Percentiles rank a stretch among this genome's conserved stretches.
Conservation (phyloP, 2,113 vertebrate genomes). For the Marmota monax region DNA sequence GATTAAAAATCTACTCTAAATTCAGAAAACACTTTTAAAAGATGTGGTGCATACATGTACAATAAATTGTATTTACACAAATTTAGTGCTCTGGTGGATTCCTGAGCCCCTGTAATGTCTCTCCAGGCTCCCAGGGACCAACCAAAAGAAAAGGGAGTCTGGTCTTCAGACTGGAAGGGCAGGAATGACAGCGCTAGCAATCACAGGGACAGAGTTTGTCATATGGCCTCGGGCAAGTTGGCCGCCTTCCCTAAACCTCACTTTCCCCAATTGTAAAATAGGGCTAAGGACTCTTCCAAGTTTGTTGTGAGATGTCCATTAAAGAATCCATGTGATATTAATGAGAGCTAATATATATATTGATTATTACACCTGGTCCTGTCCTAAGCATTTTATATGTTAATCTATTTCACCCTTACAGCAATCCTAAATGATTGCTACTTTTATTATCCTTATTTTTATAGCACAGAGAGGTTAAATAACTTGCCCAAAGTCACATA, state of each 20-base stretch:
- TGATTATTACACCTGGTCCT: neutral
- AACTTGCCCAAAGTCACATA: neutral
- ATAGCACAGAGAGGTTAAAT: neutral
- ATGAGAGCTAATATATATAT: neutral
- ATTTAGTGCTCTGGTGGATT: neutral
- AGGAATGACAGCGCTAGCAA: neutral
- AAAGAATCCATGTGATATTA: neutral
- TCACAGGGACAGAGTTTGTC: neutral
- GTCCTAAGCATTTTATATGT: neutral
- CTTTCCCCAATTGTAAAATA: neutral
- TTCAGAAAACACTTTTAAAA: neutral
- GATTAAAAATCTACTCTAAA: neutral
- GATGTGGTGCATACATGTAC: neutral
- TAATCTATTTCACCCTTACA: neutral
- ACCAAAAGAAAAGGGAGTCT: neutral
- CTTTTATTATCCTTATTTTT: constrained; percentile 21
- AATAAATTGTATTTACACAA: neutral
- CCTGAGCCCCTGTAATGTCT: neutral
- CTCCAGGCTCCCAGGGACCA: neutral
- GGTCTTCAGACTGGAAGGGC: neutral
- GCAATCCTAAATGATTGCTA: neutral
- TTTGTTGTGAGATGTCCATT: neutral
- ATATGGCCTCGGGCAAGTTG: neutral
- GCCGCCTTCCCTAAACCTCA: neutral
- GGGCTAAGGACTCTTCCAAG: neutral